Conservation (phyloP, 2,113 vertebrate species). For the Alethe diademata region DNA sequence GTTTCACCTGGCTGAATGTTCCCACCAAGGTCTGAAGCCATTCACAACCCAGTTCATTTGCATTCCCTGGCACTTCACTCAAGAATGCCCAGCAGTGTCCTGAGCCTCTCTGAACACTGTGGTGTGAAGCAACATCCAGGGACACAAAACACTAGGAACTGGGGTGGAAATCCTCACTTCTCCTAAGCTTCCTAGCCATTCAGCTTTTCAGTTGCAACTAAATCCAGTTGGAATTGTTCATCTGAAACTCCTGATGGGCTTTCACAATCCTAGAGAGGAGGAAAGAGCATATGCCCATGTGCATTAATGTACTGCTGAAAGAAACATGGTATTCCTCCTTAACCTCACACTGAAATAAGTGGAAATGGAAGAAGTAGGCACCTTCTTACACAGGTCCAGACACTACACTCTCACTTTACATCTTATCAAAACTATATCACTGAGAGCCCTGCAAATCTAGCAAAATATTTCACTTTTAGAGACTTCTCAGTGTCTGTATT, state of each 20-base stretch:
- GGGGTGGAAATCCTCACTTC: neutral
- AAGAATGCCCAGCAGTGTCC: neutral
- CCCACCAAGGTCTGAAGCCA: neutral
- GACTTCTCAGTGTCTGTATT: neutral
- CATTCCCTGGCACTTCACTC: neutral
- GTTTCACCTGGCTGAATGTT: neutral
- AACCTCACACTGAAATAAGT: neutral
- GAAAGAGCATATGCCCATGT: neutral
- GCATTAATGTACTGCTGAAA: neutral
- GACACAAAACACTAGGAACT: neutral
- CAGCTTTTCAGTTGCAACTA: neutral
- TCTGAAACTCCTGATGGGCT: neutral
- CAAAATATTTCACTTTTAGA: neutral
- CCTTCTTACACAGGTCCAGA: neutral
- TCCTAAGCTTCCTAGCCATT: neutral
- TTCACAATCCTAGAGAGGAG: neutral
- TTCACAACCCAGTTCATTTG: neutral
- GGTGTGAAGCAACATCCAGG: neutral
- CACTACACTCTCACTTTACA: neutral
- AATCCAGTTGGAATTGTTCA: neutral
- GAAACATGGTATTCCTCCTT: neutral
- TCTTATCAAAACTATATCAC: neutral
- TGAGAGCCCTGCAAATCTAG: neutral
- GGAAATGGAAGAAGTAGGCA: neutral
- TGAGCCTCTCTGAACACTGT: neutral